Evolutionary conservation across 2,888 invertebrate genomes (phyloP), one percentile per base, ranked within the genome.

Genomic region (Lepidochrysops patricia): DNA sequence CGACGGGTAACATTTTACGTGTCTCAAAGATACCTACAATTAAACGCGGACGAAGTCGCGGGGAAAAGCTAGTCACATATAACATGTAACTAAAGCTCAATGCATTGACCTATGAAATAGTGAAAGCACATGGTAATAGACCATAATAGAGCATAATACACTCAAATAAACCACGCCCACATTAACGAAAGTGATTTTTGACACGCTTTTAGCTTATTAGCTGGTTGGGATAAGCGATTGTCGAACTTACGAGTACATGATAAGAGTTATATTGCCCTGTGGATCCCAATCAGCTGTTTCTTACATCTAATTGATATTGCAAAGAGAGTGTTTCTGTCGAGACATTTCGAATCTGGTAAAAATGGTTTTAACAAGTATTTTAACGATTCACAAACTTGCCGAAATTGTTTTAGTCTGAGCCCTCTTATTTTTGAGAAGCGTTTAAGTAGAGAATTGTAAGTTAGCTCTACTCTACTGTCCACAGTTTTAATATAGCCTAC

Each of bases 101-200:
- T 19, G 12, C 32, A 32, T 15, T 54, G 32, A 32, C 54, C 32
- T 29, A 32, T 32, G 7, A 58, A 63, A 63, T 35, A 64, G 63
- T 63, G 60, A 61, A 66, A 64, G 61, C 58, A 48, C 15, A 57
- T 50, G 49, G 60, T 58, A 60, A 58, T 61, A 61, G 52, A 13
- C 26, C 52, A 32, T 54, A 54, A 54, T 54, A 9, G 50, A 29
- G 52, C 15, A 54, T 56, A 57, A 58, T 60, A 57, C 43, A 32
- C 57, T 48, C 57, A 62, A 58, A 62, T 35, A 37, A 57, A 23
- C 12, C 56, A 29, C 59, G 54, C 59, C 49, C 32, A 54, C 49
- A 57, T 48, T 65, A 71, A 69, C 66, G 72, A 76, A 75, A 76
- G 72, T 70, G 71, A 73, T 70, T 70, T 68, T 67, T 72, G 70